These are phyloP conservation scores for Cheilosia impressa DNA, from an alignment of 2,888 invertebrate genomes.

Conservation along the genomic window DNA sequence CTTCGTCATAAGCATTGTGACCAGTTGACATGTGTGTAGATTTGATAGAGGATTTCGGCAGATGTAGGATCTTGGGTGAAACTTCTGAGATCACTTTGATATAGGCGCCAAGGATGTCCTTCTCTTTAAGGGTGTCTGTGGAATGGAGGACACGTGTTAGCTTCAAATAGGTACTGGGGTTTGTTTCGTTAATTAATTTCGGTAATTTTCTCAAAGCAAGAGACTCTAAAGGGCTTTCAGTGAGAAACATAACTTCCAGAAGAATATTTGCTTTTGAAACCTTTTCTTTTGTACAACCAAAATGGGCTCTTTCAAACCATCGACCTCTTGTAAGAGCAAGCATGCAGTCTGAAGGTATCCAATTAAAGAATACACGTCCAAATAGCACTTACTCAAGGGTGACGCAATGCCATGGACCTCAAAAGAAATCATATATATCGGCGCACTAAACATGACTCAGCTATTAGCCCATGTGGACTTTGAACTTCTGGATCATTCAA, in stretches of 20 bases:
- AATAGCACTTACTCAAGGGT: not conserved
- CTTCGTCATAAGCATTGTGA: slow-evolving; percentile 77
- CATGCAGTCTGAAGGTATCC: not conserved
- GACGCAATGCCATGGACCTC: not conserved
- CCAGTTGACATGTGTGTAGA: slow-evolving; percentile 73
- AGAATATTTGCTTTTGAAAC: too few relatives aligned
- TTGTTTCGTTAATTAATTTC: too few relatives aligned
- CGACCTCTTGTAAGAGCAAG: not conserved
- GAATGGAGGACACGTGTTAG: not conserved
- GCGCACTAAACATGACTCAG: not conserved
- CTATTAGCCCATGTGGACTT: not conserved
- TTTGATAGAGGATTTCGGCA: slow-evolving; percentile 81
- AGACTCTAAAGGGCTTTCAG: too few relatives aligned
- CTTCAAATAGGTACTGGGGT: not conserved
- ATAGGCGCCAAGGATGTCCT: slow-evolving; percentile 79
- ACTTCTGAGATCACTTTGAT: slow-evolving; percentile 82
- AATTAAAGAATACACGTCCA: not conserved
- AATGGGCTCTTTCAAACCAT: too few relatives aligned
- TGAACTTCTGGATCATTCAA: not conserved
- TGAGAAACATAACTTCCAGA: too few relatives aligned
- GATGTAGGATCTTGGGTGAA: slow-evolving; percentile 80
- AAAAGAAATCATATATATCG: not conserved
- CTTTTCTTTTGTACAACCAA: too few relatives aligned
- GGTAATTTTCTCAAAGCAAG: too few relatives aligned
- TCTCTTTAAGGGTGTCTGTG: slow-evolving; percentile 78